phyloP scores from a whole-genome alignment of 2,888 invertebrate genomes.

The Meandrusa payeni region DNA sequence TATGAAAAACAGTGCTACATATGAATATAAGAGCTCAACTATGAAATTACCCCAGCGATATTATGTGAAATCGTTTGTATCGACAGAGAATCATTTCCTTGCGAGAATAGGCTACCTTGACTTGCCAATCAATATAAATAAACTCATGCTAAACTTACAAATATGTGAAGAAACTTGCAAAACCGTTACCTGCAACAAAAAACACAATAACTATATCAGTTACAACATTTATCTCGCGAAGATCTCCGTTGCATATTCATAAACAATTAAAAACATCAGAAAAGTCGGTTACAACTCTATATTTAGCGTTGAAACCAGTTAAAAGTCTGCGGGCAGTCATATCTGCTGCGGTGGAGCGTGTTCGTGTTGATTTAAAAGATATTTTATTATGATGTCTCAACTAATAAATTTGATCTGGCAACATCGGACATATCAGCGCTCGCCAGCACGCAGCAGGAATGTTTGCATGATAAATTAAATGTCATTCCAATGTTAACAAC shows the following conservation, averaged over 20 bases:
- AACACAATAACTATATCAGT: constrained; percentile 1
- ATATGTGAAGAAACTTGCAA: not conserved
- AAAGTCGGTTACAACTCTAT: constrained; percentile 18
- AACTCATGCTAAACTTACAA: not conserved
- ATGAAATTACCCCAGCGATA: no score
- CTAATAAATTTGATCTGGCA: constrained; percentile 18
- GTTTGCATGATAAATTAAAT: constrained; percentile 11
- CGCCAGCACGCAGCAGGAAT: not conserved
- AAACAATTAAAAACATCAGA: constrained; percentile 18
- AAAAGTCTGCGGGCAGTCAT: constrained; percentile 1
- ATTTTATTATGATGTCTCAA: constrained; percentile 18
- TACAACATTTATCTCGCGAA: not conserved
- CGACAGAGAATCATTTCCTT: no score
- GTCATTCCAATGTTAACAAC: not conserved
- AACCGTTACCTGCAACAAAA: constrained; percentile 15
- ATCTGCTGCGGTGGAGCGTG: not conserved
- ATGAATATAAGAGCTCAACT: no score
- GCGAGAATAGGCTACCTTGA: no score
- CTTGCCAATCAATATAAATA: no score
- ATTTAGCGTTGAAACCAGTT: constrained; percentile 23
- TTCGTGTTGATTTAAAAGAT: constrained; percentile 11
- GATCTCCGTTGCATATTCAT: constrained; percentile 1
- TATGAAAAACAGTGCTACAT: no score
- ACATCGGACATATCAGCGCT: constrained; percentile 1
- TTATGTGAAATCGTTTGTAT: no score